Evolutionary conservation across 1,140 invertebrate species (phyloP).

Genomic region (Cryptotermes secundus): DNA sequence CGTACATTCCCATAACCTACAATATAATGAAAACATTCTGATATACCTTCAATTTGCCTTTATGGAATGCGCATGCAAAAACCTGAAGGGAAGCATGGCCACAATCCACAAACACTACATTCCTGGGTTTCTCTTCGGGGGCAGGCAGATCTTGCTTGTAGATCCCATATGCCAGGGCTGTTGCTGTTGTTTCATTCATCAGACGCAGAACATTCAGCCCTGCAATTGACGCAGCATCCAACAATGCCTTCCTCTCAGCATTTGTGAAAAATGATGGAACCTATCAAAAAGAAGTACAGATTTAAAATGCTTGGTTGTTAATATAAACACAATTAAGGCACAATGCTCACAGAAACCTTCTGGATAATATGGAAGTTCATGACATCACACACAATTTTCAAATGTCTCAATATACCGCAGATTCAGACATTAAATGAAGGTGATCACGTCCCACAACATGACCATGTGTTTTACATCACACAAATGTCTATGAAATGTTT

Average conservation of each 20-base stretch:
- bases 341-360: not conserved
- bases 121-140: constrained; percentile 79
- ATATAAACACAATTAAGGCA: not conserved
- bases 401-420: too few relatives aligned
- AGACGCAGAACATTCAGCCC: constrained; percentile 92
- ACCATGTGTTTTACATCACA: too few relatives aligned
- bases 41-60: constrained; percentile 82
- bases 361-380: not conserved
- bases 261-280: constrained; percentile 94
- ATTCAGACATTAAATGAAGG: too few relatives aligned
- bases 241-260: constrained; percentile 83
- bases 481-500: too few relatives aligned
- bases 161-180: constrained; percentile 93
- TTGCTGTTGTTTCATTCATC: constrained; percentile 96
- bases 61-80: constrained; percentile 86
- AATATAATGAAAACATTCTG: not conserved
- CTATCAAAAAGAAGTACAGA: constrained; percentile 43
- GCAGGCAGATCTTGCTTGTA: constrained; percentile 94
- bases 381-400: not conserved
- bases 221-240: constrained; percentile 85
- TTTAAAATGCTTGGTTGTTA: not conserved
- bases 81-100: constrained; percentile 85
- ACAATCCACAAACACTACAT: constrained; percentile 92
- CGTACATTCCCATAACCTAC: not conserved
- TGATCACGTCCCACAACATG: too few relatives aligned